Conservation (phyloP, 2,113 vertebrate species). For the Dipodomys spectabilis region DNA sequence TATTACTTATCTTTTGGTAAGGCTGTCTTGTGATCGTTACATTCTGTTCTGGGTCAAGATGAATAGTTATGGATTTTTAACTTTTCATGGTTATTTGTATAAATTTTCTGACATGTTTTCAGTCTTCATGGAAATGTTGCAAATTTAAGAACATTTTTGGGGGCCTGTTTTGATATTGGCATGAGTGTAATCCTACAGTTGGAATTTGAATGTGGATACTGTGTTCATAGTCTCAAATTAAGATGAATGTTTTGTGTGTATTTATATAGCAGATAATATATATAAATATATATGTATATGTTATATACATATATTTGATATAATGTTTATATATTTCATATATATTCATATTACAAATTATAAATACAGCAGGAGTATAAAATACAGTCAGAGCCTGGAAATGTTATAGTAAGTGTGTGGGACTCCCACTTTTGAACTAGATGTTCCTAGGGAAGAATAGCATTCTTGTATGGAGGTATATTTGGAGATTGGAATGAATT, state of each 20-base stretch:
- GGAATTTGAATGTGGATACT: slow-evolving; percentile 42
- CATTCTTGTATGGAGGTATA: slow-evolving; percentile 25
- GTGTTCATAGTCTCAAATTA: slow-evolving; percentile 20
- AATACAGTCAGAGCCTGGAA: background rate
- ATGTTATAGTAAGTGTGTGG: slow-evolving; percentile 25
- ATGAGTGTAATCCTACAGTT: slow-evolving; percentile 27
- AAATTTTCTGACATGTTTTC: slow-evolving; percentile 49
- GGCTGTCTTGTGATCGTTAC: slow-evolving; percentile 47
- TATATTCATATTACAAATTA: background rate
- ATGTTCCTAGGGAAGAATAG: slow-evolving; percentile 51
- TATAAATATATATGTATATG: background rate
- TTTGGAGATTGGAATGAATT: slow-evolving; percentile 54
- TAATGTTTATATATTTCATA: background rate
- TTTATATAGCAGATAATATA: background rate
- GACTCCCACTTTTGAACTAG: slow-evolving; percentile 42
- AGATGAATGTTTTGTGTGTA: slow-evolving; percentile 17
- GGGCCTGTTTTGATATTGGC: slow-evolving; percentile 33
- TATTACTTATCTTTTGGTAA: slow-evolving; percentile 51
- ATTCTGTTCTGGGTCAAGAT: slow-evolving; percentile 69
- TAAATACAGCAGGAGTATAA: slow-evolving; percentile 3
- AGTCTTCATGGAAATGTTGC: slow-evolving; percentile 55
- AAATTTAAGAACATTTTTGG: slow-evolving; percentile 48
- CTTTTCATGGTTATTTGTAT: slow-evolving; percentile 60
- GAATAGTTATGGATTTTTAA: slow-evolving; percentile 65
- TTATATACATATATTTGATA: background rate